Base-by-base conservation (phyloP, 2,113 vertebrate species). In the Oryzias melastigma region DNA sequence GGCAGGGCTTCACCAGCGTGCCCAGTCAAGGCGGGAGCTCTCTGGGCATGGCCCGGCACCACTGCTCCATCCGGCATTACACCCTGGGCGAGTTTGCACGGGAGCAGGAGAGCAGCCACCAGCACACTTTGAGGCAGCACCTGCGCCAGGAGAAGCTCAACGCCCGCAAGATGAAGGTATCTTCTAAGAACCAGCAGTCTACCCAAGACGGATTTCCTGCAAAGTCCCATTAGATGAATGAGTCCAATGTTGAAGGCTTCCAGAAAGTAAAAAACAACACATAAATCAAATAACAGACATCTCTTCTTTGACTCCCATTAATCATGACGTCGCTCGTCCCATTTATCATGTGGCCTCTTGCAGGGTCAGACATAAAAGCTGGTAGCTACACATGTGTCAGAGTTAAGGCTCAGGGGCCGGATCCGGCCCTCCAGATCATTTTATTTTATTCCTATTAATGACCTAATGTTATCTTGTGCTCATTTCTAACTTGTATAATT, bases 1-100 rank as follows among this genome's bases (percentile, higher is more conserved):
- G 94, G 58, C 97, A 99, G 88, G 97, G 97, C n/a, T 99, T 99
- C 86, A 99, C 96, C 83, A 98, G 97, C 3, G 97, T 99, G 69
- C 97, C 97, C 89, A 99, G 97, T 85, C 96, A 98, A 27, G 97
- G 97, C 0, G 97, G 97, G 71, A 99, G 97, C 89, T 98, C 96
- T 7, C 90, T 99, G 87, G 97, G 97, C 75, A 99, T 99, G 97
- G 96, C 96, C 8, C 93, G 91, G 0, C 94, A 93, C 67, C 97
- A 98, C 88, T 95, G 92, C 80, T 94, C 93, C 17, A 93, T 97
- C 24, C 91, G 93, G 27, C 92, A 89, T 83, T 99, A 98, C 92
- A 98, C 96, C 0, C 94, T 99, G 67, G 93, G 96, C 14, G 96
- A 99, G 87, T 99, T 98, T n/a, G 96, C 96, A 2, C 94, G 92